Conservation (phyloP, 2,888 invertebrate species). For the Stenichneumon culpator region DNA sequence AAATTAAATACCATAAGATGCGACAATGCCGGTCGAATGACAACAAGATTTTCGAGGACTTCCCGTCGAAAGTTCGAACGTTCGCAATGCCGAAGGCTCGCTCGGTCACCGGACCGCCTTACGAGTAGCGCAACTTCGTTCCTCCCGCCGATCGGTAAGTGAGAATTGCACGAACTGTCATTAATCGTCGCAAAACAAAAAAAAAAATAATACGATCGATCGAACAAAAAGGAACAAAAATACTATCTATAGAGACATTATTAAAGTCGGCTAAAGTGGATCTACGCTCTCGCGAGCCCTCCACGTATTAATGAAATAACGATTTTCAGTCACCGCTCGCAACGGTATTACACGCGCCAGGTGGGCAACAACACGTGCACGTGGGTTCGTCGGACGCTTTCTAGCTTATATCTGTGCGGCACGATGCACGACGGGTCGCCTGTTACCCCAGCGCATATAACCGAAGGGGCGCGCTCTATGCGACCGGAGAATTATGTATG, state of each 20-base stretch:
- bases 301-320: slow-evolving; percentile 80
- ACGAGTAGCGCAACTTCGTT: not conserved
- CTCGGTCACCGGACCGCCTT: not conserved
- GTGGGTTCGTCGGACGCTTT: slow-evolving; percentile 77
- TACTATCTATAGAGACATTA: slow-evolving; percentile 5
- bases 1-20: not conserved
- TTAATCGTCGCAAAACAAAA: not conserved
- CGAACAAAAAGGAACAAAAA: not conserved
- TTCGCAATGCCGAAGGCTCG: not conserved
- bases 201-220: not conserved
- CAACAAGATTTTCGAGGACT: slow-evolving; percentile 9
- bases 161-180: not conserved
- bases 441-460: not conserved
- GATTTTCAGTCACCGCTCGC: slow-evolving; percentile 81
- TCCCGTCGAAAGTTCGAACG: not conserved
- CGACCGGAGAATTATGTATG: slow-evolving; percentile 30
- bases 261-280: slow-evolving; percentile 11
- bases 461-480: not conserved
- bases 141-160: slow-evolving; percentile 16
- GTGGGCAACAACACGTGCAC: slow-evolving; percentile 69
- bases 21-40: not conserved
- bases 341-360: slow-evolving; percentile 45
- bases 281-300: slow-evolving; percentile 36
- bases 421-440: not conserved
- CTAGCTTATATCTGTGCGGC: slow-evolving; percentile 63